These are phyloP conservation scores for Leptinotarsa haldemani DNA, from an alignment of 2,888 invertebrate species.

Conservation along the genomic window DNA sequence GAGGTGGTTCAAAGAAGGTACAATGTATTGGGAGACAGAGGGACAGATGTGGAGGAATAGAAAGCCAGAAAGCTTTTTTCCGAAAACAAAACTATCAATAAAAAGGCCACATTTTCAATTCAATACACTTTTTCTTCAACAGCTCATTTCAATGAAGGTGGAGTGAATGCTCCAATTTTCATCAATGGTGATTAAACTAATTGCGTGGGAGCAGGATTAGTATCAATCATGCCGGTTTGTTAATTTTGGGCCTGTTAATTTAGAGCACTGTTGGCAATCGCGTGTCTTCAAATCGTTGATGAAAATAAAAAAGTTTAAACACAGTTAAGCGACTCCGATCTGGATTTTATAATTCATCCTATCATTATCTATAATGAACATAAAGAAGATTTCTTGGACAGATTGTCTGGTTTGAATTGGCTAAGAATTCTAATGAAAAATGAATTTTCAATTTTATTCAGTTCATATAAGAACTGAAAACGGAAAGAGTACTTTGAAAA, in stretches of 20 bases:
- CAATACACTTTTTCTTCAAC: too few relatives aligned
- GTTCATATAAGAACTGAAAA: too few relatives aligned
- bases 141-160: too few relatives aligned
- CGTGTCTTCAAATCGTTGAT: conserved; percentile 28
- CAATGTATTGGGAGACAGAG: too few relatives aligned
- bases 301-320: conserved; percentile 25
- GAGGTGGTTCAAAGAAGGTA: too few relatives aligned
- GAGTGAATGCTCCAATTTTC: neutral
- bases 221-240: conserved; percentile 26
- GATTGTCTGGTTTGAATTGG: neutral
- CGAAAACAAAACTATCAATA: too few relatives aligned
- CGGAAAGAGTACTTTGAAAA: too few relatives aligned
- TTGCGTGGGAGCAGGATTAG: conserved; percentile 32
- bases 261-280: conserved; percentile 31
- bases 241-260: conserved; percentile 32
- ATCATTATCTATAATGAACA: conserved; percentile 4
- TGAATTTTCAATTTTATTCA: too few relatives aligned
- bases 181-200: conserved; percentile 30
- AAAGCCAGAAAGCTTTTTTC: too few relatives aligned
- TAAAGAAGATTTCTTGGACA: neutral
- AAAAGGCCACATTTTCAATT: too few relatives aligned
- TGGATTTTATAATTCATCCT: neutral
- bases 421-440: neutral
- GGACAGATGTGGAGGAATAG: too few relatives aligned
- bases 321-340: conserved; percentile 13